These are phyloP conservation scores for Leucania comma DNA, from an alignment of 2,888 invertebrate genomes.

Conservation along the genomic window DNA sequence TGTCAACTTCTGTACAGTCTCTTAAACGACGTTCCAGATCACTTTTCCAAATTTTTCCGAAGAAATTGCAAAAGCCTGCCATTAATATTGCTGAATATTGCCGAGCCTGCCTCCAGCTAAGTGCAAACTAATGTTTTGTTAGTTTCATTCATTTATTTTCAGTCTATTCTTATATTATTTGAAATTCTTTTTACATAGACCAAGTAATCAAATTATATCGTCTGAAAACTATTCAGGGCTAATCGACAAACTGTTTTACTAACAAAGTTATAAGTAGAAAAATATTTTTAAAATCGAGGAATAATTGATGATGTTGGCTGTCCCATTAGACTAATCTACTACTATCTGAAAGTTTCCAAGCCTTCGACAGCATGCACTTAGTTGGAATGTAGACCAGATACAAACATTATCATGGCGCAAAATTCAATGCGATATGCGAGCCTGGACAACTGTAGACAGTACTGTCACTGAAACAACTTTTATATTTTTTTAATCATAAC, in stretches of 20 bases:
- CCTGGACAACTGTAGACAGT: background rate
- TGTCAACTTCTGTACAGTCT: constrained; percentile 2
- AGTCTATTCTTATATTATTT: background rate
- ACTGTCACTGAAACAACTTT: no score
- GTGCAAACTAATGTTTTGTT: constrained; percentile 15
- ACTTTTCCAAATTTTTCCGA: background rate
- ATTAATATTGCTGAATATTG: background rate
- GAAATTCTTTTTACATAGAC: no score
- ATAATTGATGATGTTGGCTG: background rate
- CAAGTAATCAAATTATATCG: background rate
- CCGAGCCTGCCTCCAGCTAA: background rate
- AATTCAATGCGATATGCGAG: no score
- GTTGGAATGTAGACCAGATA: background rate
- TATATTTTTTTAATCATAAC: background rate
- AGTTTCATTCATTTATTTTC: background rate
- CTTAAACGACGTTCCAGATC: background rate
- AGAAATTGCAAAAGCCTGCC: background rate
- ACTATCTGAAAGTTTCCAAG: constrained; percentile 10
- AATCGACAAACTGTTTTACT: background rate
- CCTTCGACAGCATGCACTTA: constrained; percentile 9
- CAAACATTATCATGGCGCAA: background rate
- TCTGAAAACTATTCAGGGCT: background rate
- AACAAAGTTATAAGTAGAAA: background rate
- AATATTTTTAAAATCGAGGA: background rate
- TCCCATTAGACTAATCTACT: background rate